Conservation (phyloP, 2,888 invertebrate genomes). For the Archips xylosteana region DNA sequence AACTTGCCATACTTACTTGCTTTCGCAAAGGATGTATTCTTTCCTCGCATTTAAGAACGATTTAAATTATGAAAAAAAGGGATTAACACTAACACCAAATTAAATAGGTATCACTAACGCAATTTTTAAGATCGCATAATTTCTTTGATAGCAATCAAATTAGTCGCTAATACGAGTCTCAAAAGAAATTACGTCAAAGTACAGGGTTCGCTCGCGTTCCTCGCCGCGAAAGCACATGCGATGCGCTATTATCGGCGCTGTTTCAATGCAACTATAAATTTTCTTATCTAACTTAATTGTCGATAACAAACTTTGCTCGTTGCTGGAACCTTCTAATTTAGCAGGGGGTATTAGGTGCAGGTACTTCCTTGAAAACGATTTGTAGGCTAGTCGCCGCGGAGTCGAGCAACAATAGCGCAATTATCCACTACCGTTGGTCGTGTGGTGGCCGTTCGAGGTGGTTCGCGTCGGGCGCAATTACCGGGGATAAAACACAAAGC, state of each 20-base stretch:
- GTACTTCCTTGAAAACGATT: slow-evolving; percentile 71
- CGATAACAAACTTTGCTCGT: slow-evolving; percentile 68
- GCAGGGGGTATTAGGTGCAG: slow-evolving; percentile 53
- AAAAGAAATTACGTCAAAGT: slow-evolving; percentile 55
- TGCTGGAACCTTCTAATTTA: slow-evolving; percentile 72
- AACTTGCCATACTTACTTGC: too few relatives aligned
- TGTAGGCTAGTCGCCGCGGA: slow-evolving; percentile 63
- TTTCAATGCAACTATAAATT: slow-evolving; percentile 70
- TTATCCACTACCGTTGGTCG: slow-evolving; percentile 77
- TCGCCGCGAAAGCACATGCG: slow-evolving; percentile 60
- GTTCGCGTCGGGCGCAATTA: slow-evolving; percentile 73
- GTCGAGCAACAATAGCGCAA: slow-evolving; percentile 78
- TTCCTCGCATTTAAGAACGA: not conserved
- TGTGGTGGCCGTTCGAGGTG: slow-evolving; percentile 68
- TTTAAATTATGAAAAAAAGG: not conserved
- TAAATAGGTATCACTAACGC: not conserved
- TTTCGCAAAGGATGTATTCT: not conserved
- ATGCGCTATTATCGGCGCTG: slow-evolving; percentile 58
- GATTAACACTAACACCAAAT: not conserved
- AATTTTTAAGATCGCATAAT: slow-evolving; percentile 24
- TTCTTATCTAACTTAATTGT: slow-evolving; percentile 74
- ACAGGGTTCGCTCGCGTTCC: slow-evolving; percentile 50
- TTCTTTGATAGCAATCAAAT: slow-evolving; percentile 38
- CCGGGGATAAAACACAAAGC: slow-evolving; percentile 77
- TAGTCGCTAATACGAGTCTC: slow-evolving; percentile 31